Base-by-base conservation (phyloP, 1,140 invertebrate species). In the Drosophila ananassae region DNA sequence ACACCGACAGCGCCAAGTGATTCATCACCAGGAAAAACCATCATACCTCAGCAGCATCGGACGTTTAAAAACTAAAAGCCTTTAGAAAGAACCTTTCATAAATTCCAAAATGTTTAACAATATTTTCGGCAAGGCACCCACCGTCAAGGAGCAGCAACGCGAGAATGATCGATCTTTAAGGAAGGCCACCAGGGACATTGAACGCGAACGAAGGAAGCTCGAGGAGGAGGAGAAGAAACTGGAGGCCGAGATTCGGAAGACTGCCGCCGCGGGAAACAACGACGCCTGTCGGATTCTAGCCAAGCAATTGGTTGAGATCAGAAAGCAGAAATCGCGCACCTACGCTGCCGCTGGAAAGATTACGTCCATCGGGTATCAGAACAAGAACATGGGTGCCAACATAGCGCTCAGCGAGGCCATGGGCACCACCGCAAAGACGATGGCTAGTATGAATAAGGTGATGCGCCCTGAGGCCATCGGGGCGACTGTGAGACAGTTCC, bases 161-260 rank as follows among this genome's bases (percentile, higher is more conserved):
- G 93, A 96, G 89, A 97, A 97, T 94, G 97, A 98, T 84, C 93
- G 95, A 77, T 94, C 95, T 37, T 90, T 98, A 25, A 92, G 95
- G 22, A 97, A 96, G 93, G 96, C 96, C 30, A 94, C 95, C 4
- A 93, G 97, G 87, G 97, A 97, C 91, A 93, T 98, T 73, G 97
- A 97, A 66, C 93, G 96, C 75, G 97, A 98, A 91, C 94, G 95
- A 76, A 91, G 93, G 58, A 94, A 96, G 77, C 91, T 98, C 58
- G 97, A 98, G 92, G 93, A 94, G 81, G 96, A 98, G 93, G 97
- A 98, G 92, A 98, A 97, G 78, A 97, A 98, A 94, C 91, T 98
- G 95, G 96, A 98, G 94, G 91, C 95, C 85, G 97, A 98, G 92
- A 98, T 98, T 52, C 98, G 97, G 85, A 97, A 97, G 83, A 94